These are phyloP conservation scores for Dromas ardeola DNA, from an alignment of 2,113 vertebrate genomes.

Conservation along the genomic window DNA sequence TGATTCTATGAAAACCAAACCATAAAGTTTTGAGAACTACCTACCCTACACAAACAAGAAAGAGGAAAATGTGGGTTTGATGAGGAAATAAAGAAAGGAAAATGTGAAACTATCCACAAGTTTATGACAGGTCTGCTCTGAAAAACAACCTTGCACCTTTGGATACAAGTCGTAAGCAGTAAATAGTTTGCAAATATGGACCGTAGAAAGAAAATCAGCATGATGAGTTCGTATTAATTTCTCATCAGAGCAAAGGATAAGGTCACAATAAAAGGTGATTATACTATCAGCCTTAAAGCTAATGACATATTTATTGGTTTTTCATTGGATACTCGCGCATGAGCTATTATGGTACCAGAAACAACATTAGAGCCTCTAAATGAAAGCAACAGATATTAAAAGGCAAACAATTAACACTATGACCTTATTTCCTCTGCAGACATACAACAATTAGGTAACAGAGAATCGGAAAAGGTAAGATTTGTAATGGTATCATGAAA, in stretches of 20 bases:
- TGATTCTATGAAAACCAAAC: not conserved
- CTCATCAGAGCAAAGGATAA: not conserved
- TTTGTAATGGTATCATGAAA: not conserved
- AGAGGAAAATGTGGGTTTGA: not conserved
- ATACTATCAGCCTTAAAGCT: not conserved
- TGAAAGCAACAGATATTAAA: not conserved
- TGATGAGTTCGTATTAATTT: not conserved
- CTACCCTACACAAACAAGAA: not conserved
- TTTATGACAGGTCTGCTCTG: not conserved
- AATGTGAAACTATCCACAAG: not conserved
- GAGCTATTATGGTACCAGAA: not conserved
- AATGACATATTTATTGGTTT: not conserved
- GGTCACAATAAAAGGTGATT: not conserved
- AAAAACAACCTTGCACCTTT: not conserved
- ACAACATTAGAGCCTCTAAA: not conserved
- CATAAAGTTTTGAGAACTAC: not conserved
- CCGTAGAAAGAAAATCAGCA: not conserved
- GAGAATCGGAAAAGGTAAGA: not conserved
- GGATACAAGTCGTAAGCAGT: rapidly evolving
- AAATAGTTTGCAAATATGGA: not conserved
- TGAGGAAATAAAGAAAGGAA: not conserved
- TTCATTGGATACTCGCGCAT: not conserved
- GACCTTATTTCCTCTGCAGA: not conserved
- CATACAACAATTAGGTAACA: not conserved
- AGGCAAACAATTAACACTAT: not conserved